These are phyloP conservation scores for Neotoma lepida DNA, from an alignment of 2,113 vertebrate species.

Conservation along the genomic window DNA sequence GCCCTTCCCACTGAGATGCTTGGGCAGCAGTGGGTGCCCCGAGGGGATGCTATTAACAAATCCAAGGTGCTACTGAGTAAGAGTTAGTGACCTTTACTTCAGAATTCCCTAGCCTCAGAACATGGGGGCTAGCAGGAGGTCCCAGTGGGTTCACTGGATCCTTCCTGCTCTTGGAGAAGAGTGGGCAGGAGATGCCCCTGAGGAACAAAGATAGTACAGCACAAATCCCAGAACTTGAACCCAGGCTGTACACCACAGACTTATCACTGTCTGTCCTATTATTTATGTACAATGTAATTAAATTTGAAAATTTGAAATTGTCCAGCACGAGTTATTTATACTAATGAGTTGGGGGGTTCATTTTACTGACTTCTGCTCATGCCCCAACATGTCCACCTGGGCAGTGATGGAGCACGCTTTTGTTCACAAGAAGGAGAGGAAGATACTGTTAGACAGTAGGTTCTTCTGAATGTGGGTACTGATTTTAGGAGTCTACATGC, in stretches of 20 bases:
- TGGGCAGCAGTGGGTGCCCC: not conserved
- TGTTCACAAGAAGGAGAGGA: slow-evolving; percentile 25
- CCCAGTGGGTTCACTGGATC: not conserved
- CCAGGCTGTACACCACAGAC: slow-evolving; percentile 80
- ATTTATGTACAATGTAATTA: slow-evolving; percentile 90
- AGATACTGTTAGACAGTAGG: slow-evolving; percentile 59
- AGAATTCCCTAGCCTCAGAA: not conserved
- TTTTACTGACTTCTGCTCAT: slow-evolving; percentile 57
- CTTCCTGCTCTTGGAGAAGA: not conserved
- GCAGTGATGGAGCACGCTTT: slow-evolving; percentile 74
- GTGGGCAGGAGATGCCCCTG: not conserved
- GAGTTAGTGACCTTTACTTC: not conserved
- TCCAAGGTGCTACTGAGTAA: slow-evolving; percentile 56
- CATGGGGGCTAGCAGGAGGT: not conserved
- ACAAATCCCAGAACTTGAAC: slow-evolving; percentile 84
- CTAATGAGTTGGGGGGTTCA: slow-evolving; percentile 64
- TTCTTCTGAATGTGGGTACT: not conserved
- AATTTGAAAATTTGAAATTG: slow-evolving; percentile 86
- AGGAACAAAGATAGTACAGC: slow-evolving; percentile 63
- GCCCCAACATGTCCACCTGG: slow-evolving; percentile 56
- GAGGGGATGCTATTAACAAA: not conserved
- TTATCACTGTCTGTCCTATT: slow-evolving; percentile 85
- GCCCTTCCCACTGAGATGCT: not conserved
- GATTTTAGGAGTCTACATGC: not conserved
- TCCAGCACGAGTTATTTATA: slow-evolving; percentile 86